A percentile compares a stretch with the other conserved stretches of the same genome.
phyloP scores from a whole-genome alignment of 2,797 vertebrate genomes.

The Psittacula echo region DNA sequence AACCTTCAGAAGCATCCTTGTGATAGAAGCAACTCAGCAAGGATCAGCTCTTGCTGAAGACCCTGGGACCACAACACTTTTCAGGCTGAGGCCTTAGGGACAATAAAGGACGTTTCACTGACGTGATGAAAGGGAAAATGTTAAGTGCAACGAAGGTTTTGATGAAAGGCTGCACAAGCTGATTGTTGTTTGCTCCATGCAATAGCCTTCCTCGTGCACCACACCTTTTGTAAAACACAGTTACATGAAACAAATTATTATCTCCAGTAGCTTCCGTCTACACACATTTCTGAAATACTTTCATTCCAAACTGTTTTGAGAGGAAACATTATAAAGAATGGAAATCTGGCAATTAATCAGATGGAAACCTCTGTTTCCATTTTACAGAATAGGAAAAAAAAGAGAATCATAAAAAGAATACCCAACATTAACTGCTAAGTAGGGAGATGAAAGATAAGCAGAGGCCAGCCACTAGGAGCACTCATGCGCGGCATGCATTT shows the following conservation, averaged over 20 bases:
- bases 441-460: constrained; percentile 32
- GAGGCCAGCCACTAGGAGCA: background rate
- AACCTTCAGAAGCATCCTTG: background rate
- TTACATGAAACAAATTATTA: background rate
- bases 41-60: background rate
- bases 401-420: constrained; percentile 28
- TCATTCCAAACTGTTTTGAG: constrained; percentile 2
- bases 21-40: background rate
- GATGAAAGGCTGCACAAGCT: background rate
- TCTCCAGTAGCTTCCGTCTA: constrained; percentile 33
- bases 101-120: background rate
- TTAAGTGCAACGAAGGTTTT: background rate
- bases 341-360: constrained; percentile 57
- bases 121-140: background rate
- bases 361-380: constrained; percentile 66
- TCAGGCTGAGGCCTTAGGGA: background rate
- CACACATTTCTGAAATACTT: constrained; percentile 42
- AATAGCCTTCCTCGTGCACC: background rate
- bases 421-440: background rate
- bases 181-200: background rate
- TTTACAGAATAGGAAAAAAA: background rate
- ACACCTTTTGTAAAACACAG: constrained; percentile 15
- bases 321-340: constrained; percentile 56
- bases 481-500: background rate
- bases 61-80: fast-evolving